Evolutionary conservation across 2,113 vertebrate species (phyloP), one percentile per base, ranked within the genome.

Genomic region (Melanotaenia duboulayi): DNA sequence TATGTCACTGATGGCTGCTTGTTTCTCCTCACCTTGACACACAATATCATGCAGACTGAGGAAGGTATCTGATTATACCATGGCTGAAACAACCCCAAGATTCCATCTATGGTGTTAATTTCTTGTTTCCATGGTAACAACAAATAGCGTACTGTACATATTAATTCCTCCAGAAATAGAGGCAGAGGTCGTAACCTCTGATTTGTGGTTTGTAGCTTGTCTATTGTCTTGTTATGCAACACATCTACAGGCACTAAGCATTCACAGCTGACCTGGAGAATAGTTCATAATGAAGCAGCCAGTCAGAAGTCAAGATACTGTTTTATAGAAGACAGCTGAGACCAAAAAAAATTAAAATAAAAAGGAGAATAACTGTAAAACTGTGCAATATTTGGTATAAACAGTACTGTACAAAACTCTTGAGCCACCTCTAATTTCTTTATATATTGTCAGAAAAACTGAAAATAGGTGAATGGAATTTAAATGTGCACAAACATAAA

Each of bases 101-200:
- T 84, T 51, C 62, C 17, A 50, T 64, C 44, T 37, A 23, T 20
- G 17, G 28, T 54, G 51, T 62, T 56, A 69, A 55, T 76, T 75
- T 82, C 80, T 51, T 82, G 83, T 86, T 89, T 85, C 84, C 84
- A 89, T 84, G 66, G 81, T n/a, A 19, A 87, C 66, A 8, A 75
- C 57, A 78, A 84, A 83, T 72, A 87, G 48, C 84, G 76, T 73
- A 7, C 44, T 48, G 17, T 48, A 50, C 69, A 77, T 80, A 69
- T 76, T 77, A 46, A 74, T 83, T 84, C 66, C 78, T 83, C 64
- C 54, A 74, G 40, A 75, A 61, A 85, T 69, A 80, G 71, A 82
- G 61, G 32, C 32, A 9, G 72, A 82, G 84, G 87, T 78, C 80
- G 60, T 28, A 28, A 3, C 32, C 32, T 35, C 23, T 59, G 12